Evolutionary conservation across 1,140 invertebrate species (phyloP), one percentile per base, ranked within the genome.

Genomic region (Leptinotarsa defecta): DNA sequence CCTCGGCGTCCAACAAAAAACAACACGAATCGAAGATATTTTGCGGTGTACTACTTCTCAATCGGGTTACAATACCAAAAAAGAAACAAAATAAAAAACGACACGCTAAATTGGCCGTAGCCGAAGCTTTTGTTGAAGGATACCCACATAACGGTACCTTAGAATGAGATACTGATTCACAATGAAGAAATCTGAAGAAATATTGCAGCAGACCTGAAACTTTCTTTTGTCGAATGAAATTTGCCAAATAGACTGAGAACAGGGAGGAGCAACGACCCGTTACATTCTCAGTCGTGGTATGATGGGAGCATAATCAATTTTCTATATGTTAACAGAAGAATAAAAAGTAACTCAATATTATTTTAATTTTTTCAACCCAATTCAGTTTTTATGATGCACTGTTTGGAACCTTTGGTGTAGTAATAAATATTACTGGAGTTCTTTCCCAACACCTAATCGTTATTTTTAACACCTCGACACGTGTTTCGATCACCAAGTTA

Each of bases 91-190:
- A 57, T 0, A 19, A n/a, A 57, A 57, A 57, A 57, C 52, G 52
- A 15, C 52, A 13, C n/a, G 52, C 52, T 57, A 57, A 57, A 57
- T 57, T 57, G 13, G 52, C 15, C 52, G 52, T 15, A 68, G 34
- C n/a, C 34, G 24, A 68, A 68, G 67, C 67, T 68, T 68, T 68
- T 68, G 67, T 68, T 34, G 67, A 68, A 68, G 67, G 67, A 68
- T 27, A 48, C 43, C 34, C 67, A 68, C 34, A 68, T 68, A 68
- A 68, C 67, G 67, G 67, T 68, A 57, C 52, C 43, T 68, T 48
- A 68, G 67, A 68, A 49, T 68, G 67, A 68, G 24, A 43, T 68
- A 68, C 67, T 34, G 34, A 68, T 68, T 43, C 24, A 19, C 24
- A 20, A 65, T 24, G 24, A 68, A 43, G 43, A 68, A 68, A 48